phyloP scores from a whole-genome alignment of 1,140 invertebrate genomes.

The Cydia amplana region DNA sequence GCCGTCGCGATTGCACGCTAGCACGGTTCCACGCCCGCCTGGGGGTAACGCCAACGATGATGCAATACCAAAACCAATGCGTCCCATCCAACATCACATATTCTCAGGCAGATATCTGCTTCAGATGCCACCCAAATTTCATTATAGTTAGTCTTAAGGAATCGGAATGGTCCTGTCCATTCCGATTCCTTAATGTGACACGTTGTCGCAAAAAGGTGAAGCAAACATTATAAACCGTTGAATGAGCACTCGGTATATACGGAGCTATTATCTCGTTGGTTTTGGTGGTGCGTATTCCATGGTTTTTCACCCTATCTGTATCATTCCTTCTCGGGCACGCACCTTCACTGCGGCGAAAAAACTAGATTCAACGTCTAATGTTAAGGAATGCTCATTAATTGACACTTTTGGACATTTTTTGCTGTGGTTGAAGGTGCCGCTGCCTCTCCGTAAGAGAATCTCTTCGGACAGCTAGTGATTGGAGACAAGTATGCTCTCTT shows the following conservation, averaged over 20 bases:
- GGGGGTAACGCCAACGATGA: conserved; percentile 33
- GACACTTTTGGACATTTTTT: not conserved
- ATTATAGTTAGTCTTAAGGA: not conserved
- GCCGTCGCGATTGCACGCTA: conserved; percentile 72
- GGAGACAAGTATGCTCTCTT: conserved; percentile 49
- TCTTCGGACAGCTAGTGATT: conserved; percentile 1
- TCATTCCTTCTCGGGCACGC: conserved; percentile 57
- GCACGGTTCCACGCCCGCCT: conserved; percentile 69
- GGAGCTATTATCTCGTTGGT: not conserved
- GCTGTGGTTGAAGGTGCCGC: not conserved
- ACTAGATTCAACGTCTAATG: conserved; percentile 28
- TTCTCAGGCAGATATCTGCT: not conserved
- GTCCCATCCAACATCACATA: not conserved
- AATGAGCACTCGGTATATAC: not conserved
- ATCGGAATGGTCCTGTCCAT: too few relatives aligned
- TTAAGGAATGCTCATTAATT: conserved; percentile 39
- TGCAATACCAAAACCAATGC: not conserved
- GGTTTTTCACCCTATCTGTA: conserved; percentile 38
- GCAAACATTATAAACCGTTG: not conserved
- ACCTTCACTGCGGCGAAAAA: conserved; percentile 37
- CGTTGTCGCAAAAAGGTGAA: not conserved
- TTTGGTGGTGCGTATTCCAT: conserved; percentile 3
- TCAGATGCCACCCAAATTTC: not conserved
- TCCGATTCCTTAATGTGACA: not conserved
- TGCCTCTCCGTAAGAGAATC: conserved; percentile 19